Conservation (phyloP, 2,113 vertebrate genomes). For the Brevimyrus niger region DNA sequence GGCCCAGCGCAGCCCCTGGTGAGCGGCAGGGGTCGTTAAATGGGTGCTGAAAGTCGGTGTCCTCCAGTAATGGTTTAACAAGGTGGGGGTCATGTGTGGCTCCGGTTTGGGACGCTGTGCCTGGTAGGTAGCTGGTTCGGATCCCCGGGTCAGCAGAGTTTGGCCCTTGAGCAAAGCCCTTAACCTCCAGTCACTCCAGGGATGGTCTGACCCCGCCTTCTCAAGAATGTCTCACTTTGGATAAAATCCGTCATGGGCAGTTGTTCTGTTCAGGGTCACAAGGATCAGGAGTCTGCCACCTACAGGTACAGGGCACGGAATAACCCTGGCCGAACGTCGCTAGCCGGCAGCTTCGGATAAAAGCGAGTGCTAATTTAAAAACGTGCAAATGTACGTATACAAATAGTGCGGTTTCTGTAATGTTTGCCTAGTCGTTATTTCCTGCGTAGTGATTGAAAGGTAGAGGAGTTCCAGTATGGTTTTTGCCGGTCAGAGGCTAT, state of each 20-base stretch:
- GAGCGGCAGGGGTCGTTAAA: not conserved
- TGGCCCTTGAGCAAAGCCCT: not conserved
- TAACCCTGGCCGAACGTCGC: not conserved
- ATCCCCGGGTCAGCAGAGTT: not conserved
- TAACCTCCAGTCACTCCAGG: not conserved
- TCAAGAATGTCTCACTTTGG: not conserved
- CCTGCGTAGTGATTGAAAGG: not conserved
- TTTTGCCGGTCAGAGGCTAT: not conserved
- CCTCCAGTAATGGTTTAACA: not conserved
- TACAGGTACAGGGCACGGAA: not conserved
- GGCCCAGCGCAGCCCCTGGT: conserved; percentile 64
- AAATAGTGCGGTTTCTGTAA: not conserved
- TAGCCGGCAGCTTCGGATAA: not conserved
- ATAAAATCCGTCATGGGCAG: not conserved
- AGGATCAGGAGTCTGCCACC: not conserved
- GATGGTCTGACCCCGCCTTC: not conserved
- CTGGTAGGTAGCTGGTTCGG: not conserved
- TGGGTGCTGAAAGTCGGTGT: not conserved
- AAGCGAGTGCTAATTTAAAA: not conserved
- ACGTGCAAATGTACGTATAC: not conserved
- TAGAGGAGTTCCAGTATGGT: not conserved
- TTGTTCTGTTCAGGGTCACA: not conserved
- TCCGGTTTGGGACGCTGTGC: not conserved
- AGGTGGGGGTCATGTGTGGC: not conserved
- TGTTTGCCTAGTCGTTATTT: not conserved